phyloP scores from a whole-genome alignment of 2,113 vertebrate species.

The Pterocles burchelli region DNA sequence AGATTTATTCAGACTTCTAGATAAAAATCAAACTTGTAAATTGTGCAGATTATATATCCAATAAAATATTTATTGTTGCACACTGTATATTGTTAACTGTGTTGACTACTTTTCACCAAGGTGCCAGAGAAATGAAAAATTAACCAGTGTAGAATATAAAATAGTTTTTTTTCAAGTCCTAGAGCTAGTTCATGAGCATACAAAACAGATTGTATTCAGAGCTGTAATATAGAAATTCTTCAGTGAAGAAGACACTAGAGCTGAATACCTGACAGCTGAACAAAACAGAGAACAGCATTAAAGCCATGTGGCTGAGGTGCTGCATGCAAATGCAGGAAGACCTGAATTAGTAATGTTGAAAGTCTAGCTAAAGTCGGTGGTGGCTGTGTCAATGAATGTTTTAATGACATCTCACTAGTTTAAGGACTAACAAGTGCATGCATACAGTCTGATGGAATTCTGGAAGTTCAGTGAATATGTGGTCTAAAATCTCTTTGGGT shows the following conservation, averaged over 20 bases:
- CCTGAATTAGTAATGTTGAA: conserved; percentile 60
- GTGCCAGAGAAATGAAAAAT: conserved; percentile 75
- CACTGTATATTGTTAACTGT: conserved; percentile 65
- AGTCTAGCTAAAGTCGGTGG: conserved; percentile 8
- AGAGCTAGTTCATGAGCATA: conserved; percentile 54
- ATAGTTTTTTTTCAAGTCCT: conserved; percentile 31
- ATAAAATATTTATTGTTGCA: conserved; percentile 75
- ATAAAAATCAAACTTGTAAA: conserved; percentile 70
- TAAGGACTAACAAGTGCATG: background rate
- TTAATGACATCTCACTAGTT: conserved; percentile 37
- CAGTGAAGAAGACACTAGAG: conserved; percentile 48
- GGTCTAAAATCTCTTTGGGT: background rate
- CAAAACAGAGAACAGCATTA: conserved; percentile 60
- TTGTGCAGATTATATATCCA: conserved; percentile 63
- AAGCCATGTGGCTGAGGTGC: conserved; percentile 31
- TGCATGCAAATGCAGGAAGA: conserved; percentile 45
- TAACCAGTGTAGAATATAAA: conserved; percentile 71
- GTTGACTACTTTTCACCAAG: conserved; percentile 67
- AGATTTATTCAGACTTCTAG: conserved; percentile 49
- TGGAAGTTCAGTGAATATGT: background rate
- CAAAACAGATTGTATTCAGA: conserved; percentile 61
- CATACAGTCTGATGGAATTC: conserved; percentile 8
- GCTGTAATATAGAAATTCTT: conserved; percentile 61
- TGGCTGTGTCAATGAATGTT: background rate
- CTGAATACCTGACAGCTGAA: conserved; percentile 69